A percentile compares a stretch with the other conserved stretches of the same genome.
Conservation (phyloP, 2,113 vertebrate species). For the Nothocercus nigrocapillus region DNA sequence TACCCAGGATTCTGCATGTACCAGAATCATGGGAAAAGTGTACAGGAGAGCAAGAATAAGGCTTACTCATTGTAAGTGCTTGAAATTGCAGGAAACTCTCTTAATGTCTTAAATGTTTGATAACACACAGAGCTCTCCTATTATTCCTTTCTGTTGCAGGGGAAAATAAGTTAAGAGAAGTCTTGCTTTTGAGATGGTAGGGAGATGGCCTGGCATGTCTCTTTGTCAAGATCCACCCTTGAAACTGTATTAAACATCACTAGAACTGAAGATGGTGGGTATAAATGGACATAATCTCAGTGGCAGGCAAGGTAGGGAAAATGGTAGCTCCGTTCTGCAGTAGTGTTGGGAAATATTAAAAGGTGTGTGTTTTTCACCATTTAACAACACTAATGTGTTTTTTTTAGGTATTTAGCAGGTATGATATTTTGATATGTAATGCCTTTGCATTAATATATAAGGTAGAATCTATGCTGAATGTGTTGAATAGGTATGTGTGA, state of each 20-base stretch:
- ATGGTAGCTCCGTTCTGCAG: background rate
- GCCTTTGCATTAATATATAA: background rate
- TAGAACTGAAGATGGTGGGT: background rate
- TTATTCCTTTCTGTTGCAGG: background rate
- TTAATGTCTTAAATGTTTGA: no score
- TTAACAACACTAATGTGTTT: background rate
- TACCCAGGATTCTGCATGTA: background rate
- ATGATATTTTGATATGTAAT: background rate
- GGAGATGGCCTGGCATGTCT: background rate
- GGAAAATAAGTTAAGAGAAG: background rate
- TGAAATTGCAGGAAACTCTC: no score
- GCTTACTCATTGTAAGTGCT: no score
- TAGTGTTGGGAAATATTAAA: background rate
- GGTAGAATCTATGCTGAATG: background rate
- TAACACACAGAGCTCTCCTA: no score
- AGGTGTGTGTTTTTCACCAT: background rate
- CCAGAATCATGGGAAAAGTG: background rate
- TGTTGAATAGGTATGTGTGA: background rate
- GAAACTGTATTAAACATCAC: background rate
- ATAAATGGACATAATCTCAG: background rate
- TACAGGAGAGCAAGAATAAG: background rate
- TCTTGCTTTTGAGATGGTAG: background rate
- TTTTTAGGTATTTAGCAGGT: background rate
- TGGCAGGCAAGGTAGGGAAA: background rate
- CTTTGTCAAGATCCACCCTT: background rate